Evolutionary conservation across 2,888 invertebrate species (phyloP).

Genomic region (Iphiclides podalirius): DNA sequence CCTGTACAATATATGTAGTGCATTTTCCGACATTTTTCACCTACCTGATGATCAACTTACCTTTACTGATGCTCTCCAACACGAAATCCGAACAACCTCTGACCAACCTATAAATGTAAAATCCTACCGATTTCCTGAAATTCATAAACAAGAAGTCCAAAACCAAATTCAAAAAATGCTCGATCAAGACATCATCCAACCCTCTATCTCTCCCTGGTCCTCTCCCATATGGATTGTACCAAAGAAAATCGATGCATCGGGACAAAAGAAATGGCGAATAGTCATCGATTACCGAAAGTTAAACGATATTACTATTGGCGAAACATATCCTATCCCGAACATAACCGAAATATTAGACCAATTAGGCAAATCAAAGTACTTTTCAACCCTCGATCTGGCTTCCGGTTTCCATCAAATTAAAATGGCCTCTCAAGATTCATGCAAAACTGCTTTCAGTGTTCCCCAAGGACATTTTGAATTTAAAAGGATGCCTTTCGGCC

Average conservation of each 20-base stretch:
- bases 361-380: constrained; percentile 31
- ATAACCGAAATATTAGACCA: constrained; percentile 32
- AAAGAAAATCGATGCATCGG: constrained; percentile 34
- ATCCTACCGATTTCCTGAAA: constrained; percentile 31
- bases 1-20: too few relatives aligned
- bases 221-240: not conserved
- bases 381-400: constrained; percentile 24
- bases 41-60: constrained; percentile 23
- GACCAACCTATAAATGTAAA: constrained; percentile 26
- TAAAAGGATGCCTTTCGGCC: constrained; percentile 25
- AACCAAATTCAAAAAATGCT: constrained; percentile 30
- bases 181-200: constrained; percentile 30
- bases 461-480: constrained; percentile 28
- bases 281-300: not conserved
- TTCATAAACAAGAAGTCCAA: constrained; percentile 29
- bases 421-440: not conserved
- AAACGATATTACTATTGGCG: not conserved
- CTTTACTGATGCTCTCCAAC: constrained; percentile 21
- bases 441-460: constrained; percentile 27
- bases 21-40: too few relatives aligned
- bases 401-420: constrained; percentile 29
- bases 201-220: constrained; percentile 16
- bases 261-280: constrained; percentile 5
- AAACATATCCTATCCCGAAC: not conserved
- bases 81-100: constrained; percentile 25